phyloP scores from a whole-genome alignment of 2,888 invertebrate genomes.

The Lottia scabra region DNA sequence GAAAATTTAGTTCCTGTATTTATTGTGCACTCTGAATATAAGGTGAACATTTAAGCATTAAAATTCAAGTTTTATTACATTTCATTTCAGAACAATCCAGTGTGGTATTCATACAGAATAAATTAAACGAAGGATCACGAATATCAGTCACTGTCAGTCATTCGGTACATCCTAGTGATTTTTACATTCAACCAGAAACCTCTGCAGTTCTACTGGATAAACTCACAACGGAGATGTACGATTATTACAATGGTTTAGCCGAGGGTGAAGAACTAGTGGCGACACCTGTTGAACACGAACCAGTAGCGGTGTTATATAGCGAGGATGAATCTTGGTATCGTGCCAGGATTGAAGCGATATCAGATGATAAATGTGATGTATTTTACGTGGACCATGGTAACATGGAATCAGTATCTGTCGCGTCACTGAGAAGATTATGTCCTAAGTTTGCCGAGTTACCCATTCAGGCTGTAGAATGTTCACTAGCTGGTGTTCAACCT shows the following conservation, averaged over 20 bases:
- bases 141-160: slow-evolving; percentile 38
- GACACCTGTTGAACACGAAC: slow-evolving; percentile 28
- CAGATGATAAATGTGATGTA: slow-evolving; percentile 39
- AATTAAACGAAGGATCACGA: slow-evolving; percentile 33
- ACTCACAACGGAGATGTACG: slow-evolving; percentile 50
- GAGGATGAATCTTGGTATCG: slow-evolving; percentile 63
- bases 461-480: slow-evolving; percentile 56
- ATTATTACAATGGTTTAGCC: slow-evolving; percentile 38
- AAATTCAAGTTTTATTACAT: background rate
- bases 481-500: slow-evolving; percentile 44
- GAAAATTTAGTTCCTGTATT: too few relatives aligned
- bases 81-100: background rate
- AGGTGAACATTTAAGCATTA: background rate
- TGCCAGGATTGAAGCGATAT: slow-evolving; percentile 34
- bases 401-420: slow-evolving; percentile 43
- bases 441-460: slow-evolving; percentile 50
- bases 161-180: slow-evolving; percentile 45
- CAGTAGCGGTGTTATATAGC: slow-evolving; percentile 48
- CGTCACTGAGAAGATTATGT: slow-evolving; percentile 50
- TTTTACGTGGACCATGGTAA: slow-evolving; percentile 66
- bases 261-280: slow-evolving; percentile 31
- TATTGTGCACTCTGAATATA: too few relatives aligned
- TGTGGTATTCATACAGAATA: background rate
- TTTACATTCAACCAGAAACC: slow-evolving; percentile 52
- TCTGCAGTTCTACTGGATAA: slow-evolving; percentile 34